Conservation (phyloP, 2,113 vertebrate genomes). For the Bos javanicus region DNA sequence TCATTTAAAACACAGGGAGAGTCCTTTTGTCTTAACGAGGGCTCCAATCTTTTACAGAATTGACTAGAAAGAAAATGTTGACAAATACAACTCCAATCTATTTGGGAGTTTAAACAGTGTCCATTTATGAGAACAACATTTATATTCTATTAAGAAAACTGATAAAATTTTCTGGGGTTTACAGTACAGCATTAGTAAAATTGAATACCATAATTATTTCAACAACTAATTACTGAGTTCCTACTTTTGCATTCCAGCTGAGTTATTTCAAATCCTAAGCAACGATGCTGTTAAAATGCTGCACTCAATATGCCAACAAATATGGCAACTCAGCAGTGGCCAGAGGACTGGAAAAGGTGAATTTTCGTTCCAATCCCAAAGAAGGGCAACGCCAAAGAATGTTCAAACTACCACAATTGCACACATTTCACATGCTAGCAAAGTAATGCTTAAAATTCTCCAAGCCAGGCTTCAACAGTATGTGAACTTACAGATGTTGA, state of each 20-base stretch:
- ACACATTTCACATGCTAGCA: not conserved
- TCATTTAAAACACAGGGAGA: not conserved
- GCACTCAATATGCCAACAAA: not conserved
- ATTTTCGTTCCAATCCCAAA: not conserved
- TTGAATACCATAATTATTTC: not conserved
- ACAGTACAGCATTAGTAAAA: not conserved
- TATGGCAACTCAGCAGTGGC: not conserved
- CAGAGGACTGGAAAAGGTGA: not conserved
- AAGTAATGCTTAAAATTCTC: not conserved
- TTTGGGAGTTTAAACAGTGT: conserved; percentile 3
- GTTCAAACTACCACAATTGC: not conserved
- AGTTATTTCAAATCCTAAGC: not conserved
- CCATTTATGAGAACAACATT: not conserved
- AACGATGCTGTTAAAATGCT: not conserved
- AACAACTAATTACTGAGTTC: not conserved
- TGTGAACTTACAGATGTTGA: not conserved
- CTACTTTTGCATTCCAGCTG: not conserved
- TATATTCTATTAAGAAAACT: not conserved
- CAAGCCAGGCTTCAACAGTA: not conserved
- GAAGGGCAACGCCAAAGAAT: not conserved
- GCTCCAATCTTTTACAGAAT: not conserved
- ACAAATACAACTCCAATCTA: conserved; percentile 5
- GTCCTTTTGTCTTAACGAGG: not conserved
- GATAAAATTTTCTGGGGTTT: not conserved
- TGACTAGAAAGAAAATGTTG: conserved; percentile 27